Evolutionary conservation across 2,888 invertebrate genomes (phyloP), one percentile per base, ranked within the genome.

Genomic region (Lottia scabra): DNA sequence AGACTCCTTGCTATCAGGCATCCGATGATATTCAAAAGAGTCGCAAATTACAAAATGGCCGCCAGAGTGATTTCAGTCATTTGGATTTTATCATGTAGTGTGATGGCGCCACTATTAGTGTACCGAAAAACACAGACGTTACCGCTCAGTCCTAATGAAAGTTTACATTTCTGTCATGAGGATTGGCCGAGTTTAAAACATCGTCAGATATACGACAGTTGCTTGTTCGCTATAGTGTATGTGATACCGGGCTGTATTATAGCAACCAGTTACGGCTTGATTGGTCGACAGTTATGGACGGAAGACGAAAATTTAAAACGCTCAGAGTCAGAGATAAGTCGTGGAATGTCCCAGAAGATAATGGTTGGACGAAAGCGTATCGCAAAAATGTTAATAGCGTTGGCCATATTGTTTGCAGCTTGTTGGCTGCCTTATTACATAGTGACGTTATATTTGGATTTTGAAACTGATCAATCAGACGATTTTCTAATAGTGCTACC

Each of bases 341-440:
- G 81, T 65, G 81, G 81, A 1, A 77, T 83, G 30, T 80, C 79
- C 1, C 80, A 78, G 70, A 78, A 82, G 56, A 80, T 86, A 44
- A 84, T 94, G 87, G 92, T 93, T 66, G 93, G 94, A 81, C 90
- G 95, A 70, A 93, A 93, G 84, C 91, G 94, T 48, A 94, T 94
- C 13, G 95, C 95, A 0, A 93, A 93, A 92, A 94, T 95, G 78
- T 91, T 95, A 23, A 90, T 95, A 0, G 91, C 94, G 0, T 90
- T 95, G 16, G 94, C 94, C 0, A 92, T 94, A 1, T 91, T 94
- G 27, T 95, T 95, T 84, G 94, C 94, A 0, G 87, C 93, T 5
- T 95, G 95, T 89, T 95, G 95, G 95, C 90, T 95, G 64, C 95
- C 95, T 0, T 94, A 94, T 90, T 93, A 94, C 88, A 92, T 93